Evolutionary conservation across 2,888 invertebrate genomes (phyloP), one percentile per base, ranked within the genome.

Genomic region (Oscheius onirici): DNA sequence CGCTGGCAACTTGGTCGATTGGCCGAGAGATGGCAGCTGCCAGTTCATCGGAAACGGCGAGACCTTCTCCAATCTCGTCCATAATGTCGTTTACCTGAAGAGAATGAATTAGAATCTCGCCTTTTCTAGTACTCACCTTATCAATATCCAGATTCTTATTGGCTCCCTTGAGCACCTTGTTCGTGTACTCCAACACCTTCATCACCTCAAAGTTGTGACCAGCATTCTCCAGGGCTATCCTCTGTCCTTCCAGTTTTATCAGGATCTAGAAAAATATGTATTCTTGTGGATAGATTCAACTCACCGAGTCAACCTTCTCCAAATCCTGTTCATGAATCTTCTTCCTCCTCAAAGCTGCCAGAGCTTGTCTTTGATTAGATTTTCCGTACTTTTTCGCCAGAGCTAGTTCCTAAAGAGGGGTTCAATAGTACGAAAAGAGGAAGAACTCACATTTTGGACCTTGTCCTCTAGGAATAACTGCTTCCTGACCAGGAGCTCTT

Each of bases 31-130:
- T 81, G 20, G 81, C 81, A 0, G 74, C 73, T 3, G 70, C 63
- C 43, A 81, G 40, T 69, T 81, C 81, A 34, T 76, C 72, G 34
- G 78, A 77, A 34, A 69, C 69, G 3, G 75, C 77, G 46, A 81
- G 58, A 8, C 76, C 76, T 55, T 81, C 81, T 28, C 75, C 74
- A 44, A 81, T 81, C 41, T 79, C 76, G 71, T 81, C 81, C 81
- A 81, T 81, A 66, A 81, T 71, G 61, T 78, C 79, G 58, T 75
- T 69, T 10, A 81, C 75, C 75, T 75, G 63, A 13, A 69, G 43
- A 26, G 1, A n/a, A n/a, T n/a, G n/a, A n/a, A n/a, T n/a, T n/a
- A n/a, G n/a, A n/a, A n/a, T n/a, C n/a, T n/a, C n/a, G n/a, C n/a
- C n/a, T n/a, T n/a, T n/a, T n/a, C n/a, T n/a, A n/a, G n/a, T n/a